Evolutionary conservation across 2,888 invertebrate species (phyloP), one percentile per base, ranked within the genome.

Genomic region (Emmelina monodactyla): DNA sequence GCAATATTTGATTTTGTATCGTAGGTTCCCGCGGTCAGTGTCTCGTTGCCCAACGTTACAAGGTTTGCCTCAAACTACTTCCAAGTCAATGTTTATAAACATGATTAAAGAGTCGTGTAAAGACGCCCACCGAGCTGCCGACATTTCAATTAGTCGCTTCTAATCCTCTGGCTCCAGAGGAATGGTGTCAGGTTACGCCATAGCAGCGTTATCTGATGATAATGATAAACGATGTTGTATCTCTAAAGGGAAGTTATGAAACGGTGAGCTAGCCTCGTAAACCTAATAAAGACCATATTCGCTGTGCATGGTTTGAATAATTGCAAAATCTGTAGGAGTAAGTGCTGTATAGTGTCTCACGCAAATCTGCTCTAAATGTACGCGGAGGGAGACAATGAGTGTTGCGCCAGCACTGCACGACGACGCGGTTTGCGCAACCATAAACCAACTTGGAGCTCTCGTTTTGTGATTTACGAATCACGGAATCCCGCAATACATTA

Each of bases 301-400:
- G n/a, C 11, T 25, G 25, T n/a, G 11, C 25, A 11, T 11, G 4
- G 6, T 25, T 25, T 25, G 25, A 25, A 11, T 25, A 25, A 25
- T 25, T 7, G 4, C 11, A 7, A 25, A 25, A 10, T 25, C 11
- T 11, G 25, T 25, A 10, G 35, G 13, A 14, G 28, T 39, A 7
- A 3, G 9, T 28, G 40, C 37, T 46, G 57, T 58, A 55, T 59
- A 57, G 48, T 51, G 49, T 55, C 13, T 29, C 13, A 14, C 57
- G 64, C 57, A 61, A 58, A 60, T 61, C 57, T 52, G 53, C 56
- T 62, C 53, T 62, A 63, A 60, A 65, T 59, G 66, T 65, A 65
- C 55, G 52, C 58, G 49, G 54, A 62, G 62, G 49, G 54, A 62
- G 62, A 67, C 67, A 67, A 66, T 61, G 55, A 52, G 49, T 44